Base-by-base conservation (phyloP, 1,140 invertebrate genomes). In the Ips nitidus region DNA sequence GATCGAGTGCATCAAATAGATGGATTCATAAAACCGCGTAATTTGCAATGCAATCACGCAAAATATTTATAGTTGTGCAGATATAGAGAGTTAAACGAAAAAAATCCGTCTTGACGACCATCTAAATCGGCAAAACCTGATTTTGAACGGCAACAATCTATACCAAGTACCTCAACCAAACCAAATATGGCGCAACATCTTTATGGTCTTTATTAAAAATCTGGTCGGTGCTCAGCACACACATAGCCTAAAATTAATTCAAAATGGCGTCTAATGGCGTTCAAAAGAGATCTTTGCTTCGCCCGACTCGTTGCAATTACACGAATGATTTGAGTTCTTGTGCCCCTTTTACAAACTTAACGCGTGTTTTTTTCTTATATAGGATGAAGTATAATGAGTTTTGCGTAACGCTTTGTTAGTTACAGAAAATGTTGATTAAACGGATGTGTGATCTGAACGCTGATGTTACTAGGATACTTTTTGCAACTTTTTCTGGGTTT, bases 131-230 rank as follows among this genome's bases (percentile, higher is more conserved):
- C 22, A 22, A 22, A 22, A 22, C 22, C 22, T 22, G 22, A 22
- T 22, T 22, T 22, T 22, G 22, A 22, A 22, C 22, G 22, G 7
- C 22, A 2, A 50, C 2, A 50, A 1, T 50, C 47, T 50, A 50
- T 7, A 2, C 47, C 2, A 50, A 50, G 22, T 22, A 22, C 22
- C 22, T 22, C 22, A 22, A 22, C 22, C 41, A 22, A 41, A 63
- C 61, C 61, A 65, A 65, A 68, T 55, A 50, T 43, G 40, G 66
- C 52, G 52, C 38, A 68, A 68, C 56, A 68, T 68, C 58, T 61
- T 68, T 68, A 68, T 68, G 57, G 57, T 68, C 66, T 59, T 68
- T 59, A 68, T 68, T 68, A 68, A 68, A 68, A 68, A 65, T 65
- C 63, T 65, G 55, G 63, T 65, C 63, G 56, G 52, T 41, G 42